Conservation (phyloP, 2,888 invertebrate genomes). For the Taenaris catops region DNA sequence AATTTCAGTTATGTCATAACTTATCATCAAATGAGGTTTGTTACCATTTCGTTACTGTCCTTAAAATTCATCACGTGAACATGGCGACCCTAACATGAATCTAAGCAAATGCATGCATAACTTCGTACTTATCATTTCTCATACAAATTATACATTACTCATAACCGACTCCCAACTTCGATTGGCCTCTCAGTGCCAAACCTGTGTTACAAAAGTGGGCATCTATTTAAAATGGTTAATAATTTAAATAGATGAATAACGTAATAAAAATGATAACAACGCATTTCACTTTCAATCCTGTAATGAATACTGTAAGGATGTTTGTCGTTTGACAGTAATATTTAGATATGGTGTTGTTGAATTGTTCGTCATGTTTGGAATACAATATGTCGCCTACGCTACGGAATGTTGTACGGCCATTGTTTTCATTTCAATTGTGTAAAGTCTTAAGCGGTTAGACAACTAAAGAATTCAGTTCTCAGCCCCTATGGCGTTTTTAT, state of each 20-base stretch:
- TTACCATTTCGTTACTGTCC: too few species aligned
- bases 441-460: slow-evolving; percentile 19
- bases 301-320: slow-evolving; percentile 32
- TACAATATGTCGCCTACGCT: slow-evolving; percentile 47
- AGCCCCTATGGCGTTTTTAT: too few species aligned
- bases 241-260: neutral
- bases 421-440: slow-evolving; percentile 35
- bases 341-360: slow-evolving; percentile 38
- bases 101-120: slow-evolving; percentile 16
- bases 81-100: slow-evolving; percentile 12
- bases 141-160: slow-evolving; percentile 28
- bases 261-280: slow-evolving; percentile 13
- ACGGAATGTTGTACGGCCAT: slow-evolving; percentile 54
- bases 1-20: too few species aligned
- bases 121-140: slow-evolving; percentile 26
- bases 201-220: slow-evolving; percentile 5
- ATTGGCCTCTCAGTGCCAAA: slow-evolving; percentile 9
- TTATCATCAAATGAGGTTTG: too few species aligned
- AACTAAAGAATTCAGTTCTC: too few species aligned
- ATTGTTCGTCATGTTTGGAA: slow-evolving; percentile 43
- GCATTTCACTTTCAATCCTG: slow-evolving; percentile 29
- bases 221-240: slow-evolving; percentile 14
- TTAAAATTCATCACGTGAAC: too few species aligned
- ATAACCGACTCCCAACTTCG: slow-evolving; percentile 9
- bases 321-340: slow-evolving; percentile 35